Evolutionary conservation across 2,797 vertebrate genomes (phyloP).

Genomic region (Cryptoprocta ferox): DNA sequence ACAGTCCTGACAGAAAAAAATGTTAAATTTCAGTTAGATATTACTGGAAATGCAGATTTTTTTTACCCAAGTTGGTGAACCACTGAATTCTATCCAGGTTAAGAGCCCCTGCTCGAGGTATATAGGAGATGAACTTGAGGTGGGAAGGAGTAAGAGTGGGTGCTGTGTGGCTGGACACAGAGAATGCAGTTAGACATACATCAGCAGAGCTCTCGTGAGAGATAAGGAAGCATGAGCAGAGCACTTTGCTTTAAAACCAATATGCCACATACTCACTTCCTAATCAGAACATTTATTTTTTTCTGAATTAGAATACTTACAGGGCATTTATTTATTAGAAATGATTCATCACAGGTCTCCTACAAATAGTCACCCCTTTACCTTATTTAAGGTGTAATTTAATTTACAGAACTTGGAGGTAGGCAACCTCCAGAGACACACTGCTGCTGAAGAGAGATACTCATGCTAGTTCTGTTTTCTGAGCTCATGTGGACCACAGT

Average conservation of each 20-base stretch:
- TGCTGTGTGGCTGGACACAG: not conserved
- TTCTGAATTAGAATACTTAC: not conserved
- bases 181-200: not conserved
- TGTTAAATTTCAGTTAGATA: not conserved
- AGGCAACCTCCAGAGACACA: not conserved
- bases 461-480: not conserved
- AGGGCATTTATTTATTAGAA: not conserved
- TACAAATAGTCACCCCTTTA: not conserved
- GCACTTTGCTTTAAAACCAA: not conserved
- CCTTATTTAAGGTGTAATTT: not conserved
- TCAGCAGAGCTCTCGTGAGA: not conserved
- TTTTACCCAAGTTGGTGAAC: not conserved
- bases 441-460: not conserved
- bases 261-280: not conserved
- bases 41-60: slow-evolving; percentile 1
- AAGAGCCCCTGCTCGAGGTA: not conserved
- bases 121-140: not conserved
- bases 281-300: not conserved
- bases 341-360: not conserved
- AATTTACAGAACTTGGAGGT: not conserved
- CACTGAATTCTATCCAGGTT: not conserved
- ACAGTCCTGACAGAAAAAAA: not conserved
- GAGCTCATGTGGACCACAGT: not conserved
- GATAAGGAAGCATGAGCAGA: not conserved
- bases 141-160: not conserved